Evolutionary conservation across 2,888 invertebrate species (phyloP).

Genomic region (Sinelater perroti): DNA sequence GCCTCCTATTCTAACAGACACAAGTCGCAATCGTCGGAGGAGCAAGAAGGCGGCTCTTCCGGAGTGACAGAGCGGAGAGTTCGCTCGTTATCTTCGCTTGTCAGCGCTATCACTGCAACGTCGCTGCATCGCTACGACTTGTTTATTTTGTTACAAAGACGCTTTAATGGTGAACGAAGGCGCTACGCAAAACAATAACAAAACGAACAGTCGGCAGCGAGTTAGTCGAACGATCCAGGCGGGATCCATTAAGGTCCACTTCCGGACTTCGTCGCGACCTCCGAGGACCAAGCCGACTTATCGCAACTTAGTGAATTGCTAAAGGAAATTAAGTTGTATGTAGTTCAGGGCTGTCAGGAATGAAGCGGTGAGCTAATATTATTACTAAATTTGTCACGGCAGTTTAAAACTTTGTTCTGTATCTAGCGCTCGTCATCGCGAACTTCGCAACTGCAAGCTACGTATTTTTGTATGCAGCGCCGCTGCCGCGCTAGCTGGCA

Average conservation of each 20-base stretch:
- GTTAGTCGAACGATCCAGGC: slow-evolving; percentile 53
- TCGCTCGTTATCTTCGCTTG: slow-evolving; percentile 36
- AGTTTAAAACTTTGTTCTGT: neutral
- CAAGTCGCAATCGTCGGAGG: slow-evolving; percentile 28
- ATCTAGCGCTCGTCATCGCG: too few relatives aligned
- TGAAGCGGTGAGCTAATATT: slow-evolving; percentile 27
- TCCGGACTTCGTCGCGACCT: slow-evolving; percentile 53
- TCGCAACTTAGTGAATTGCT: slow-evolving; percentile 49
- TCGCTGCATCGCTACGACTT: slow-evolving; percentile 34
- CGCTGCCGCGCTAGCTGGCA: too few relatives aligned
- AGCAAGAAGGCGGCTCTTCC: slow-evolving; percentile 34
- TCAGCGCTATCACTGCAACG: slow-evolving; percentile 34
- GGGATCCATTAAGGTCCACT: slow-evolving; percentile 59
- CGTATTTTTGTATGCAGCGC: neutral
- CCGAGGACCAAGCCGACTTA: slow-evolving; percentile 51
- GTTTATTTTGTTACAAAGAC: slow-evolving; percentile 37
- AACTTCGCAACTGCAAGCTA: neutral
- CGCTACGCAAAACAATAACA: slow-evolving; percentile 51
- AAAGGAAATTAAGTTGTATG: slow-evolving; percentile 53
- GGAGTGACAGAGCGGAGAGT: slow-evolving; percentile 29
- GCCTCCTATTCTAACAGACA: slow-evolving; percentile 28
- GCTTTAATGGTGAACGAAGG: slow-evolving; percentile 33
- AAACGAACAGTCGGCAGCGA: slow-evolving; percentile 50
- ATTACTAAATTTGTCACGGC: neutral
- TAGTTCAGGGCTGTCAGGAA: slow-evolving; percentile 27